Conservation (phyloP, 2,113 vertebrate species). For the Perca schrenkii region DNA sequence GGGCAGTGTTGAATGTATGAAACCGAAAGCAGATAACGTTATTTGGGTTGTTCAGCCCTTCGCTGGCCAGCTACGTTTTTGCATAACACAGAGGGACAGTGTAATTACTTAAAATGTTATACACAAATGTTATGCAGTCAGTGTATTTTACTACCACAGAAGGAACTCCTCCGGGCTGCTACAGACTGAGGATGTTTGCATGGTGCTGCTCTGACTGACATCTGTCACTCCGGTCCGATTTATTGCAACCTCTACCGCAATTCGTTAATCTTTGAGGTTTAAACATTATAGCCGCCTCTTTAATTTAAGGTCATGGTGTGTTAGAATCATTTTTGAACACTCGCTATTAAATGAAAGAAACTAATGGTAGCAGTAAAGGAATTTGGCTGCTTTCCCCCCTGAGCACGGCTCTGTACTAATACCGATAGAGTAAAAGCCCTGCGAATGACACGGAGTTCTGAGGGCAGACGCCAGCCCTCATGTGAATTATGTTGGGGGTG, state of each 20-base stretch:
- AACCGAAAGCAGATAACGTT: slow-evolving; percentile 47
- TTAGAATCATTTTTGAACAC: neutral
- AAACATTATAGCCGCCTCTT: neutral
- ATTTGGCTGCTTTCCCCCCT: slow-evolving; percentile 30
- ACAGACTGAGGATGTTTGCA: slow-evolving; percentile 12
- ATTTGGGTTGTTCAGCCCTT: slow-evolving; percentile 25
- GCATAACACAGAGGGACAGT: neutral
- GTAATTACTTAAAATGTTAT: neutral
- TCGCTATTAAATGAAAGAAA: slow-evolving; percentile 11
- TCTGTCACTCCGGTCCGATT: slow-evolving; percentile 59
- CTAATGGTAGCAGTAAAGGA: slow-evolving; percentile 47
- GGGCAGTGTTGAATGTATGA: slow-evolving; percentile 55
- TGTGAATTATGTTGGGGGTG: slow-evolving; percentile 72
- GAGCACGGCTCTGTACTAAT: slow-evolving; percentile 17
- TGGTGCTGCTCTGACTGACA: slow-evolving; percentile 58
- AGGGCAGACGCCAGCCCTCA: slow-evolving; percentile 66
- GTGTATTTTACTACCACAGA: neutral
- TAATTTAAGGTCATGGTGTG: neutral
- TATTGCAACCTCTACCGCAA: neutral
- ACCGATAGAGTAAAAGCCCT: slow-evolving; percentile 55
- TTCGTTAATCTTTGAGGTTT: neutral
- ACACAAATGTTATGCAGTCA: neutral
- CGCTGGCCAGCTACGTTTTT: slow-evolving; percentile 18
- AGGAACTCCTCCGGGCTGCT: neutral
- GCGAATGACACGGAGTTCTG: slow-evolving; percentile 61